Conservation (phyloP, 2,888 invertebrate genomes). For the Cephus pygmeus region DNA sequence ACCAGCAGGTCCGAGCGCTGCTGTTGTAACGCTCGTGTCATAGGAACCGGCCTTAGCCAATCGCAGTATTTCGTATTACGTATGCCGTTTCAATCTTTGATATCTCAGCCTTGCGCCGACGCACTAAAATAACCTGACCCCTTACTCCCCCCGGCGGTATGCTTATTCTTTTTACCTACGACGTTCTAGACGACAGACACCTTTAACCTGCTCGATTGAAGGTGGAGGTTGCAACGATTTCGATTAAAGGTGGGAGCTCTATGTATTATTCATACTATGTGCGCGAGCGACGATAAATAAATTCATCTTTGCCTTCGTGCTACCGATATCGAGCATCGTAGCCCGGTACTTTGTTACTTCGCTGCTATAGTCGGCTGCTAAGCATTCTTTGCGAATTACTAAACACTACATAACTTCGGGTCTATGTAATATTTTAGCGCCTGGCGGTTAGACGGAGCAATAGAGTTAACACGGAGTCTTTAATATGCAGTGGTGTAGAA, state of each 20-base stretch:
- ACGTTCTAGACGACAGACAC: background rate
- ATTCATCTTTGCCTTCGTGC: conserved; percentile 1
- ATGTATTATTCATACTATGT: conserved; percentile 4
- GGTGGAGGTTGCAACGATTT: conserved; percentile 2
- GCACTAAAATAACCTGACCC: background rate
- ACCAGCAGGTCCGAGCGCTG: background rate
- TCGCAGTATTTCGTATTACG: background rate
- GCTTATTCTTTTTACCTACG: background rate
- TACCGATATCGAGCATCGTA: background rate
- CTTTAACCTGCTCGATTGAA: background rate
- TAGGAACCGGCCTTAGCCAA: background rate
- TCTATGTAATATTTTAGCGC: background rate
- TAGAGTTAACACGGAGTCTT: background rate
- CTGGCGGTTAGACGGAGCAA: background rate
- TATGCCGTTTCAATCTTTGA: background rate
- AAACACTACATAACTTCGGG: background rate
- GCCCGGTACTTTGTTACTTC: background rate
- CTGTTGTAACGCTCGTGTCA: background rate
- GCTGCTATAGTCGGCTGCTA: background rate
- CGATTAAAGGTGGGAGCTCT: background rate
- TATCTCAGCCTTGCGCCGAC: background rate
- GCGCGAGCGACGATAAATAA: conserved; percentile 1
- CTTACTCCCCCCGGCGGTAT: background rate
- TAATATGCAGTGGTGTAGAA: background rate
- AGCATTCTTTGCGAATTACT: background rate